These are phyloP conservation scores for Drosophila orena DNA, from an alignment of 1,140 invertebrate genomes.

Conservation along the genomic window DNA sequence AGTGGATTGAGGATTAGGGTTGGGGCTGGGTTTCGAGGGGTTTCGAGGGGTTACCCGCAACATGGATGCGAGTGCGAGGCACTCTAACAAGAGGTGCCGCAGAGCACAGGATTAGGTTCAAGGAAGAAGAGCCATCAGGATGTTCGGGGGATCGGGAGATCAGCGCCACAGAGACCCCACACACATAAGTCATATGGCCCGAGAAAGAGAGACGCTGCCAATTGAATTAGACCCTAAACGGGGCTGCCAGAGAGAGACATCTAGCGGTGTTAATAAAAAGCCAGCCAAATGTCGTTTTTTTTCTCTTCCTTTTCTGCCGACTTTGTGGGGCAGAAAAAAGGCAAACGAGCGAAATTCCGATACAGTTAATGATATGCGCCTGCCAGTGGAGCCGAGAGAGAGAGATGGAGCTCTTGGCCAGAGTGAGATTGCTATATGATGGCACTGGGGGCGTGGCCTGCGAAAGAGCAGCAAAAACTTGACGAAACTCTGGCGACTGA, in stretches of 20 bases:
- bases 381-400: slow-evolving; percentile 18
- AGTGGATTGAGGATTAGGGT: not conserved
- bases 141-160: slow-evolving; percentile 27
- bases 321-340: slow-evolving; percentile 37
- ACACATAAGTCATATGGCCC: slow-evolving; percentile 25
- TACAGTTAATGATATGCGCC: slow-evolving; percentile 77
- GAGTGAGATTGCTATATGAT: slow-evolving; percentile 2
- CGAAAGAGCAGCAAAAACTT: slow-evolving; percentile 33
- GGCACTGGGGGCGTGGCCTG: slow-evolving; percentile 14
- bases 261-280: slow-evolving; percentile 81
- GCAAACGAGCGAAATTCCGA: slow-evolving; percentile 62
- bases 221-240: slow-evolving; percentile 74
- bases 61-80: slow-evolving; percentile 62
- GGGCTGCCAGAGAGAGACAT: slow-evolving; percentile 76
- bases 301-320: slow-evolving; percentile 27
- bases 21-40: not conserved
- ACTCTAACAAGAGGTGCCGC: slow-evolving; percentile 72
- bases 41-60: slow-evolving; percentile 30
- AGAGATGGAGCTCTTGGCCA: slow-evolving; percentile 19
- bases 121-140: slow-evolving; percentile 47
- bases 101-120: slow-evolving; percentile 79
- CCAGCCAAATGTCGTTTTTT: slow-evolving; percentile 44
- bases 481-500: slow-evolving; percentile 44
- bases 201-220: slow-evolving; percentile 49
- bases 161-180: slow-evolving; percentile 13